Conservation (phyloP, 2,888 invertebrate genomes). For the Encarsia formosa region DNA sequence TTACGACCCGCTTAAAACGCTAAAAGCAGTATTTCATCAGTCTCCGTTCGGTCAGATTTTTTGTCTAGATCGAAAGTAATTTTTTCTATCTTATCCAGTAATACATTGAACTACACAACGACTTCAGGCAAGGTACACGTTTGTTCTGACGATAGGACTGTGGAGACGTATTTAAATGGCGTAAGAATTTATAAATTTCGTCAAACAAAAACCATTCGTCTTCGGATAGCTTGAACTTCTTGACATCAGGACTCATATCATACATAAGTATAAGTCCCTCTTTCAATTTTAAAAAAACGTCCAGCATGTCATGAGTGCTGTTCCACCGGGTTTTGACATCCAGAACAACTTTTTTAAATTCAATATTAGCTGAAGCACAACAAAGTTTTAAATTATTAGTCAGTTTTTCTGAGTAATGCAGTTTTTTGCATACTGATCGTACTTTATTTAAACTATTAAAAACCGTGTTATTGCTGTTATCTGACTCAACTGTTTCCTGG, state of each 20-base stretch:
- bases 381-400: too few species aligned
- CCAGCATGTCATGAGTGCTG: background rate
- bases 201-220: constrained; percentile 20
- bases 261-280: background rate
- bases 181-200: constrained; percentile 14
- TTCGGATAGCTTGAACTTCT: constrained; percentile 4
- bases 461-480: background rate
- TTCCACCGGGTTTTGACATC: background rate
- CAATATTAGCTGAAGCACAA: background rate
- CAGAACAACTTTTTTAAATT: background rate
- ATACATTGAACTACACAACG: constrained; percentile 17
- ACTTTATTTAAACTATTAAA: background rate
- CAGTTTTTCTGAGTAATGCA: background rate
- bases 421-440: background rate
- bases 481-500: background rate
- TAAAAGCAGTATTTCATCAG: constrained; percentile 13
- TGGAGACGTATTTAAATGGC: background rate
- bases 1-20: background rate
- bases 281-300: background rate
- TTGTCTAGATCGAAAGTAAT: constrained; percentile 9
- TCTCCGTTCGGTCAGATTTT: constrained; percentile 12
- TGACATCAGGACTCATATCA: background rate
- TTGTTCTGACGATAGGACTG: constrained; percentile 12
- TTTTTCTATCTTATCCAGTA: constrained; percentile 19
- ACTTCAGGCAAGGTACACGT: constrained; percentile 24